A percentile compares a stretch with the other conserved stretches of the same genome.
Conservation (phyloP, 1,140 invertebrate species). For the Scylla paramamosain region DNA sequence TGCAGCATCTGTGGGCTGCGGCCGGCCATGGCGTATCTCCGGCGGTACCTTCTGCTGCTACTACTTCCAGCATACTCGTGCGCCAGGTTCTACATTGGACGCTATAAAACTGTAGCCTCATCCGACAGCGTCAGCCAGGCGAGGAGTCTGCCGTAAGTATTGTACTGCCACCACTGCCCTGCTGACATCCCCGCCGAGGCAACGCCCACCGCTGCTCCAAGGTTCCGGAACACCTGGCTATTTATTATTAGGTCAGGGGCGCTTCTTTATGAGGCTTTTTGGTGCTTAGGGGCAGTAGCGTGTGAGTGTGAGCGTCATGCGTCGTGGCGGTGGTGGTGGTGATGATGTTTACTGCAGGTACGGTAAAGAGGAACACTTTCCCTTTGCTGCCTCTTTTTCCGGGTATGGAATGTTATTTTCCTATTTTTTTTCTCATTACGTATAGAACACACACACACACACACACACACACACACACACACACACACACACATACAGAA, state of each 20-base stretch:
- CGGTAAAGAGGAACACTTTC: not conserved
- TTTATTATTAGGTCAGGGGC: not conserved
- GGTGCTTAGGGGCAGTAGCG: not conserved
- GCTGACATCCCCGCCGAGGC: not conserved
- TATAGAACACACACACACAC: not conserved
- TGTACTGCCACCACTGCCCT: not conserved
- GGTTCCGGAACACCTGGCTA: not conserved
- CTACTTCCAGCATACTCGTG: not conserved
- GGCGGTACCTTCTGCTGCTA: not conserved
- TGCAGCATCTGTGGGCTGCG: not conserved
- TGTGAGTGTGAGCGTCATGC: not conserved
- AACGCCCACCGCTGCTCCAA: not conserved
- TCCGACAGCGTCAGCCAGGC: not conserved
- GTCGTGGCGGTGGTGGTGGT: not conserved
- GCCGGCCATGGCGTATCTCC: not conserved
- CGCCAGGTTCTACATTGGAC: conserved; percentile 64
- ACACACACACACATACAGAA: not conserved
- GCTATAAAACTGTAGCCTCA: conserved; percentile 44
- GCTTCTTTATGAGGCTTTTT: too few relatives aligned
- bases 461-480: conserved; percentile 19
- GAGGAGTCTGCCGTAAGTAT: conserved; percentile 55
- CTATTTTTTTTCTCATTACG: not conserved
- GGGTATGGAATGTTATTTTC: too few relatives aligned
- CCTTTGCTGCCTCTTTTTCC: not conserved
- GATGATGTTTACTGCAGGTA: not conserved